These are phyloP conservation scores for Drosophila greeni DNA, from an alignment of 2,888 invertebrate genomes.

Conservation along the genomic window DNA sequence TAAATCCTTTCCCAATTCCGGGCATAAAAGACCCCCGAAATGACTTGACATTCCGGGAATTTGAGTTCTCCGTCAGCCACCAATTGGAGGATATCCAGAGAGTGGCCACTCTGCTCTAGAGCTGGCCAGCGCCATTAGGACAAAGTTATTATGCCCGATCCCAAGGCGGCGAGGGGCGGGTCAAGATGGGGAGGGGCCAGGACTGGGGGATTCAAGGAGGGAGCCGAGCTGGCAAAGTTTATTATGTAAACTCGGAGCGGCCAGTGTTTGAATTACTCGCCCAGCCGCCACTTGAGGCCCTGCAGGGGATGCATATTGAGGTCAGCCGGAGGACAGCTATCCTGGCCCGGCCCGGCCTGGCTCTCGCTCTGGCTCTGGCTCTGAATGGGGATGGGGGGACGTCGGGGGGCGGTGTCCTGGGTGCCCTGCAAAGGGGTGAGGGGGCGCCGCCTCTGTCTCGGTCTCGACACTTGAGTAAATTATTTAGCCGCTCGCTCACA, in stretches of 20 bases:
- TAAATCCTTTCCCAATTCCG: slow-evolving; percentile 40
- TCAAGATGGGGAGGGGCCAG: not conserved
- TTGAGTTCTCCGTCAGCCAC: slow-evolving; percentile 36
- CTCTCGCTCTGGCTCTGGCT: not conserved
- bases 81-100: slow-evolving; percentile 41
- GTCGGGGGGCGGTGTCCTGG: not conserved
- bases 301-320: slow-evolving; percentile 68
- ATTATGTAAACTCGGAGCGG: slow-evolving; percentile 63
- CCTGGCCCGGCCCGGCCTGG: slow-evolving; percentile 3
- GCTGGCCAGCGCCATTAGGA: slow-evolving; percentile 37
- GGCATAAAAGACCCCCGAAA: slow-evolving; percentile 17
- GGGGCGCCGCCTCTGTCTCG: slow-evolving; percentile 46
- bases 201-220: slow-evolving; percentile 18
- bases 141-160: slow-evolving; percentile 39
- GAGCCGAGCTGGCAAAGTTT: slow-evolving; percentile 63
- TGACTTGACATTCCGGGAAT: slow-evolving; percentile 40
- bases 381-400: slow-evolving; percentile 1
- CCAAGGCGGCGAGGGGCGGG: slow-evolving; percentile 18
- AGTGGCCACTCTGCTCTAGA: slow-evolving; percentile 25
- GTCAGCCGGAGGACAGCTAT: slow-evolving; percentile 48
- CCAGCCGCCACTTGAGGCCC: slow-evolving; percentile 65
- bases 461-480: slow-evolving; percentile 72
- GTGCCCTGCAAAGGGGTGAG: slow-evolving; percentile 6
- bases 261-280: slow-evolving; percentile 70
- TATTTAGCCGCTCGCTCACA: slow-evolving; percentile 68